Percentiles rank a stretch among this genome's conserved stretches.
These are phyloP conservation scores for Penelope pileata DNA, from an alignment of 2,113 vertebrate species.

Conservation along the genomic window DNA sequence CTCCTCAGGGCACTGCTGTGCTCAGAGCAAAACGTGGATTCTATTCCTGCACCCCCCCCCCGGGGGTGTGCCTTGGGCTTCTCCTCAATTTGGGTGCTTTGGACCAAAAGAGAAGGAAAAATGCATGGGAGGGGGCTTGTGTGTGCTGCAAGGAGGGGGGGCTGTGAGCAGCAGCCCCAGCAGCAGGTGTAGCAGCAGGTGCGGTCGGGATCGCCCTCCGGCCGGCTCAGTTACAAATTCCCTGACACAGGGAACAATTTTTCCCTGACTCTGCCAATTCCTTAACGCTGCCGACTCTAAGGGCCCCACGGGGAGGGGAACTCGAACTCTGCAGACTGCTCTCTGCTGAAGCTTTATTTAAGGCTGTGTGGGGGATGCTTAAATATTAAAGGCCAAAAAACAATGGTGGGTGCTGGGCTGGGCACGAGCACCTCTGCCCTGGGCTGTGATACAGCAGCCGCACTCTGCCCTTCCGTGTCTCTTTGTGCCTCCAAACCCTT, in stretches of 20 bases:
- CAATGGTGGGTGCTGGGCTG: neutral
- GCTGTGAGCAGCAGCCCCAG: neutral
- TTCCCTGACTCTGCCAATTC: conserved; percentile 56
- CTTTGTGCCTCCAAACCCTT: neutral
- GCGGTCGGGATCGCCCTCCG: neutral
- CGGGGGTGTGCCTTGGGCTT: neutral
- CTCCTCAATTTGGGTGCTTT: fast-evolving
- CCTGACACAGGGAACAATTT: conserved; percentile 32
- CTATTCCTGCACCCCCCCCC: neutral
- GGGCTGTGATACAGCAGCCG: fast-evolving
- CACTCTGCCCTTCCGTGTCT: neutral
- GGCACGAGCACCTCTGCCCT: neutral
- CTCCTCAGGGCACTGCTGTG: fast-evolving
- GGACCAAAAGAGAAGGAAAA: neutral
- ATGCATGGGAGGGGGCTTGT: fast-evolving
- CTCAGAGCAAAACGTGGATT: neutral
- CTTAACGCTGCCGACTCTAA: neutral
- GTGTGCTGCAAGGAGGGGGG: neutral
- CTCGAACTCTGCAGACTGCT: conserved; percentile 16
- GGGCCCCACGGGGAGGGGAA: neutral
- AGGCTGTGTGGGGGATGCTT: neutral
- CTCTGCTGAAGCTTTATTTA: conserved; percentile 48
- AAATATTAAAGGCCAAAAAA: neutral
- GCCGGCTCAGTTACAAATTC: neutral
- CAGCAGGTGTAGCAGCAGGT: too few species aligned